Conservation (phyloP, 2,113 vertebrate species). For the Stercorarius parasiticus region DNA sequence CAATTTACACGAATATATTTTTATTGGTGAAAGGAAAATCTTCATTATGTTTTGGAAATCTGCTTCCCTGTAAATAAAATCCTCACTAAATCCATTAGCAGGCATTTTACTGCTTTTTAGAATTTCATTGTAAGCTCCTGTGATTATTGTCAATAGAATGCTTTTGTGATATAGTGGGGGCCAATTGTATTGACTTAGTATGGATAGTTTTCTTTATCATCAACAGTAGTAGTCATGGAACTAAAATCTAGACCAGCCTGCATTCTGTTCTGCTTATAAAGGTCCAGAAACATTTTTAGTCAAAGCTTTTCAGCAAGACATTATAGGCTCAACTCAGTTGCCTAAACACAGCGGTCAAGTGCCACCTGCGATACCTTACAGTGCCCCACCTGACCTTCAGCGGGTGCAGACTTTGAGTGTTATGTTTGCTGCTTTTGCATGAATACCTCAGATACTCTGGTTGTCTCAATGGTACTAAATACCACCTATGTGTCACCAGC, state of each 20-base stretch:
- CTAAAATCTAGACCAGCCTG: background rate
- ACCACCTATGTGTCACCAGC: background rate
- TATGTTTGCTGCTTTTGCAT: background rate
- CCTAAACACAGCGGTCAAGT: background rate
- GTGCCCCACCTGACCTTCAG: background rate
- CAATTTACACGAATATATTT: background rate
- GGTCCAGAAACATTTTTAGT: background rate
- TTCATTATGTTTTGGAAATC: background rate
- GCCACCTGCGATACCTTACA: background rate
- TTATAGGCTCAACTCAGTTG: background rate
- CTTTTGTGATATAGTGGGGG: background rate
- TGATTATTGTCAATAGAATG: background rate
- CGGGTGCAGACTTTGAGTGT: fast-evolving
- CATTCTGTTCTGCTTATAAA: background rate
- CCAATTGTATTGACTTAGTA: background rate
- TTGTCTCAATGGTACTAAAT: background rate
- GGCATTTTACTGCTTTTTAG: background rate
- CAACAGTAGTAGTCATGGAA: background rate
- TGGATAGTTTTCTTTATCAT: background rate
- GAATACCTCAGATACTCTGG: background rate
- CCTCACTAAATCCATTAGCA: background rate
- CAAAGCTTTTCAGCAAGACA: background rate
- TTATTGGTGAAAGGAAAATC: background rate
- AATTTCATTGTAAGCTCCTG: background rate
- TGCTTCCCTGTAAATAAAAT: background rate